These are phyloP conservation scores for Calephelis virginiensis DNA, from an alignment of 1,140 invertebrate species.

Conservation along the genomic window DNA sequence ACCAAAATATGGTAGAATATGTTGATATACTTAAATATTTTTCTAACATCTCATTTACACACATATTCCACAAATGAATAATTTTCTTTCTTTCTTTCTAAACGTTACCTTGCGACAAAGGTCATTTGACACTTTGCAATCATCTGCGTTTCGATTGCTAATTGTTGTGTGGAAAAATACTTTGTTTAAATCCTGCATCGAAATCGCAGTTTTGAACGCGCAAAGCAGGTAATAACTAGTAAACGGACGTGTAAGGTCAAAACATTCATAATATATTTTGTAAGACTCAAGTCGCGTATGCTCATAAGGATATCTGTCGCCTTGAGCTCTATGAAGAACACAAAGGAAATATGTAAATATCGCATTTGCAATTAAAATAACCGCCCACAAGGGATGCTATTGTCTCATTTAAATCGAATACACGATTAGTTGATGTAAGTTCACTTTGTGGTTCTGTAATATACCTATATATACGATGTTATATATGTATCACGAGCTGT, in stretches of 20 bases:
- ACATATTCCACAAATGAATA: too few relatives aligned
- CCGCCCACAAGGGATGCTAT: constrained; percentile 62
- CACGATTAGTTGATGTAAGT: neutral
- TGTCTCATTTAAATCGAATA: constrained; percentile 46
- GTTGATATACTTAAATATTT: too few relatives aligned
- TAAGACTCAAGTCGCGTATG: neutral
- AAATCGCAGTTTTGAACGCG: too few relatives aligned
- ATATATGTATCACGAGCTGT: too few relatives aligned
- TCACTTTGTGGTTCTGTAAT: neutral
- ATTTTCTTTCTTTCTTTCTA: too few relatives aligned
- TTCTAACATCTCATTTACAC: too few relatives aligned
- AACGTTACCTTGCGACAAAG: too few relatives aligned
- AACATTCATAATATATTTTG: neutral
- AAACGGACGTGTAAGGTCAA: neutral
- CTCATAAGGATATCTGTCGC: constrained; percentile 33
- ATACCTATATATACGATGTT: neutral
- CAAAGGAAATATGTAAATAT: constrained; percentile 70
- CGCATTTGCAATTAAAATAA: constrained; percentile 73
- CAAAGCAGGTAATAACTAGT: neutral
- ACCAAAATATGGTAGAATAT: too few relatives aligned
- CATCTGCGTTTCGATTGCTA: too few relatives aligned
- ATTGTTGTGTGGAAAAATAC: too few relatives aligned
- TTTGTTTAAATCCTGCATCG: too few relatives aligned
- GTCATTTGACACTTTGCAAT: too few relatives aligned
- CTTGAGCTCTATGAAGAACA: constrained; percentile 49